phyloP scores from a whole-genome alignment of 1,140 invertebrate species.

The Gyrodactylus bullatarudis region DNA sequence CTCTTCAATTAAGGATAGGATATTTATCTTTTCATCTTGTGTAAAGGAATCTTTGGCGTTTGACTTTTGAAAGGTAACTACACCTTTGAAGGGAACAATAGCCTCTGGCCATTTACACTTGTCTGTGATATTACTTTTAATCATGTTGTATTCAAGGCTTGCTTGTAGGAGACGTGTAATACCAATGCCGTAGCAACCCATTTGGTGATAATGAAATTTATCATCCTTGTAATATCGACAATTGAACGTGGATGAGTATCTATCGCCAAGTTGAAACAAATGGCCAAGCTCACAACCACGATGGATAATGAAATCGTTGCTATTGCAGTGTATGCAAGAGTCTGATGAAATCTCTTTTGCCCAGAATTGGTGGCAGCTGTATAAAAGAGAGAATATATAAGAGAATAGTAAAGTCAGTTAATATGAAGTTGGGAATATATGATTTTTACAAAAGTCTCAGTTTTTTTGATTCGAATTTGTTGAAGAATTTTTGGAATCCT shows the following conservation, averaged over 20 bases:
- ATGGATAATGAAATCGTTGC: no score
- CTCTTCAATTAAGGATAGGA: neutral
- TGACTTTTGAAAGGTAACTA: neutral
- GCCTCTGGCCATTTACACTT: neutral
- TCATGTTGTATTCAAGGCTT: neutral
- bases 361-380: no score
- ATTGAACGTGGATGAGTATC: neutral
- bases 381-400: no score
- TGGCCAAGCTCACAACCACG: neutral
- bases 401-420: no score
- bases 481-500: no score
- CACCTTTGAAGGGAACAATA: neutral
- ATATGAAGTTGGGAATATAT: no score
- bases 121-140: neutral
- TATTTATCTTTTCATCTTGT: neutral
- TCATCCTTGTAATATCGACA: neutral
- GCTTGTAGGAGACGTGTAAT: neutral
- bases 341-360: no score
- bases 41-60: neutral
- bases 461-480: no score
- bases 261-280: neutral
- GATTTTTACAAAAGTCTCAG: no score
- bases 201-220: neutral
- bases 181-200: neutral
- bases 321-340: no score